Conservation (phyloP, 2,113 vertebrate genomes). For the Oenanthe melanoleuca region DNA sequence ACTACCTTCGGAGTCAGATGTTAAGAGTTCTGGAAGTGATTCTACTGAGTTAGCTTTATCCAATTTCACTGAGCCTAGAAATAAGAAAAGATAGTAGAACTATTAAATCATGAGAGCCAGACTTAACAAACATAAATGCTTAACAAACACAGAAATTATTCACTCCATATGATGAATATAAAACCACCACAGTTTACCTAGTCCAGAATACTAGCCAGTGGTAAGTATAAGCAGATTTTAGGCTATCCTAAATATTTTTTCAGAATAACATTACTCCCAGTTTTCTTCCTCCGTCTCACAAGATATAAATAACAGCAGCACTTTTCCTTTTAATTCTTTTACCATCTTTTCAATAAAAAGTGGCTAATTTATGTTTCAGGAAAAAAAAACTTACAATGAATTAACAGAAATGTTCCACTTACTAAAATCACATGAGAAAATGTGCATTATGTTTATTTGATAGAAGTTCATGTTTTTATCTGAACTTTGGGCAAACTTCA, state of each 20-base stretch:
- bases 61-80: constrained; percentile 79
- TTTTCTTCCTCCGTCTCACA: background rate
- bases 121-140: background rate
- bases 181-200: background rate
- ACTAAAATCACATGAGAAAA: background rate
- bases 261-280: background rate
- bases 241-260: background rate
- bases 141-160: background rate
- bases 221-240: background rate
- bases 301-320: background rate
- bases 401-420: background rate
- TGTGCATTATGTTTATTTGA: background rate
- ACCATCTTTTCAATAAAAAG: background rate
- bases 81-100: background rate
- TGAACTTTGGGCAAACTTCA: background rate
- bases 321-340: background rate
- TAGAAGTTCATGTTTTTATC: background rate
- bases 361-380: background rate
- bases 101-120: background rate
- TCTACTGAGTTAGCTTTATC: constrained; percentile 87
- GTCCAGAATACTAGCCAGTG: background rate
- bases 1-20: constrained; percentile 96
- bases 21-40: constrained; percentile 91
- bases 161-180: background rate
- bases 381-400: rapidly evolving